These are phyloP conservation scores for Gavia stellata DNA, from an alignment of 2,113 vertebrate species.

Conservation along the genomic window DNA sequence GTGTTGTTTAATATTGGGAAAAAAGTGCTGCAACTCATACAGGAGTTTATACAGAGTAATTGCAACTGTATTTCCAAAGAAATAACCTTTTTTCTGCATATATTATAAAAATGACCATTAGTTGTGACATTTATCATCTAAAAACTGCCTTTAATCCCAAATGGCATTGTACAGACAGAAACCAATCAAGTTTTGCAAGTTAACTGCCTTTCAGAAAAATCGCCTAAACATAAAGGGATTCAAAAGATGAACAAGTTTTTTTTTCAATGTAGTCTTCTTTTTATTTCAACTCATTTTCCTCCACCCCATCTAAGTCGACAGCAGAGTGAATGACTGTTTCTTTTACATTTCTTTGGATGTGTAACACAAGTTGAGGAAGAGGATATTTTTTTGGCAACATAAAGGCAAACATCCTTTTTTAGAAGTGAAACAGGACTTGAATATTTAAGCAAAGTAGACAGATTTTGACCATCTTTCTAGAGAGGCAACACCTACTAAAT, in stretches of 20 bases:
- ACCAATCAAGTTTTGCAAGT: neutral
- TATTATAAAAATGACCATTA: neutral
- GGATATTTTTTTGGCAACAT: neutral
- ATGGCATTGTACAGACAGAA: neutral
- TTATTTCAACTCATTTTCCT: neutral
- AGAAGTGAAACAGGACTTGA: neutral
- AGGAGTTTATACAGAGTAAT: neutral
- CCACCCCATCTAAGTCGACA: neutral
- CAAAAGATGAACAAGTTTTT: neutral
- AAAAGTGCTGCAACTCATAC: neutral
- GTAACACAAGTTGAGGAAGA: neutral
- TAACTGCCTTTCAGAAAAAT: neutral
- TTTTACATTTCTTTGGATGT: neutral
- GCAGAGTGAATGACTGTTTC: neutral
- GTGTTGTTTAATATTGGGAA: neutral
- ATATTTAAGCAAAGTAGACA: neutral
- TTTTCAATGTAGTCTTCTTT: neutral
- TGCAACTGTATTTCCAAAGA: neutral
- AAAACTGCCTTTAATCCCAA: neutral
- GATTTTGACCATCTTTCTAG: neutral
- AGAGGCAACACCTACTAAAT: neutral
- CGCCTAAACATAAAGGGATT: neutral
- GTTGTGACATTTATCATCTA: neutral
- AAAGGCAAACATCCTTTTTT: neutral
- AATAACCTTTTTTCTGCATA: neutral